Percentiles rank a stretch among this genome's conserved stretches.
These are phyloP conservation scores for Ormyrus labotus DNA, from an alignment of 2,888 invertebrate genomes.

Conservation along the genomic window DNA sequence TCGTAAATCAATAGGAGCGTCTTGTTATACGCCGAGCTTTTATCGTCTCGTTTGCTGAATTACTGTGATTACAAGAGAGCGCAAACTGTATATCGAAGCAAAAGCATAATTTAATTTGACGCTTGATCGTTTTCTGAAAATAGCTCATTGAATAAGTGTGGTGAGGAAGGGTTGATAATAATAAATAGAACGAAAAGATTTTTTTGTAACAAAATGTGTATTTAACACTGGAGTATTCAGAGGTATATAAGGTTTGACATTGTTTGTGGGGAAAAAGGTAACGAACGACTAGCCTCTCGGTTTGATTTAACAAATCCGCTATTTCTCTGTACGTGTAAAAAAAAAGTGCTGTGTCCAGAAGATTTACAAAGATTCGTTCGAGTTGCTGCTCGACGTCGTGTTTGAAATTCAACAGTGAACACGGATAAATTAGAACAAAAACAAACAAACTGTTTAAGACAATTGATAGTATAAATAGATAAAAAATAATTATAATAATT, in stretches of 20 bases:
- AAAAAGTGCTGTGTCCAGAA: not conserved
- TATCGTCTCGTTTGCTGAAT: too few relatives aligned
- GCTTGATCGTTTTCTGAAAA: too few relatives aligned
- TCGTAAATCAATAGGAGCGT: too few relatives aligned
- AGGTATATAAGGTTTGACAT: conserved; percentile 52
- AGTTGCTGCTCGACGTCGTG: conserved; percentile 16
- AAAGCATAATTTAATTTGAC: too few relatives aligned
- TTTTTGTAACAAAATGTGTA: conserved; percentile 54
- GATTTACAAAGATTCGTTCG: not conserved
- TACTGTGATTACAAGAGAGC: not conserved
- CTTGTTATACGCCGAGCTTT: too few relatives aligned
- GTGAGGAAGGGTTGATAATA: not conserved
- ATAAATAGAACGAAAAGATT: not conserved
- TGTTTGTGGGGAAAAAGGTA: conserved; percentile 32
- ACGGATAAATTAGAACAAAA: conserved; percentile 12
- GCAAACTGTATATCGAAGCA: not conserved
- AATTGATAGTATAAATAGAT: not conserved
- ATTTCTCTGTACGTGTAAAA: conserved; percentile 10
- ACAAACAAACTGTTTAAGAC: conserved; percentile 11
- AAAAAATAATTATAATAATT: conserved; percentile 34
- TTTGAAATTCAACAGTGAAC: conserved; percentile 12
- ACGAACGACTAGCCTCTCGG: conserved; percentile 57
- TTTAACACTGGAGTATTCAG: conserved; percentile 49
- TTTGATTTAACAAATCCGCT: conserved; percentile 51
- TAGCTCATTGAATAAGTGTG: too few relatives aligned